Percentiles rank a stretch among this genome's conserved stretches.
Conservation (phyloP, 2,888 invertebrate genomes). For the Rosalia funebris region DNA sequence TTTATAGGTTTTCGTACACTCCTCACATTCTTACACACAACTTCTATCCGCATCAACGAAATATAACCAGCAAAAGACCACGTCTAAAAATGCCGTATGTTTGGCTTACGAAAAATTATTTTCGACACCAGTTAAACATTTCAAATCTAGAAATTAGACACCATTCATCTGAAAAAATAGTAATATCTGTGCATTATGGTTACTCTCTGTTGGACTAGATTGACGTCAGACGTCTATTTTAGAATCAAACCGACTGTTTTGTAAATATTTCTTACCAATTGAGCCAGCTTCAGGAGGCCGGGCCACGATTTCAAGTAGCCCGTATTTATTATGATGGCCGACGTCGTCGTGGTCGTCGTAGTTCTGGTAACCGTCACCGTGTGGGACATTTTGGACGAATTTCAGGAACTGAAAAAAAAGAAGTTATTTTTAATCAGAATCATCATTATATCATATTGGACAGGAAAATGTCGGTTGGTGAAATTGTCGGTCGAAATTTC, state of each 20-base stretch:
- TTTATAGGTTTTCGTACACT: too few relatives aligned
- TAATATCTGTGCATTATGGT: constrained; percentile 7
- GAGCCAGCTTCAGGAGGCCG: constrained; percentile 82
- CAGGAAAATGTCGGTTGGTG: too few relatives aligned
- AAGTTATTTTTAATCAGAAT: background rate
- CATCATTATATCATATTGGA: too few relatives aligned
- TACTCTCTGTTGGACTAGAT: constrained; percentile 4
- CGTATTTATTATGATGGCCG: constrained; percentile 81
- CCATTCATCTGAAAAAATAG: background rate
- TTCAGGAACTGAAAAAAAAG: constrained; percentile 31
- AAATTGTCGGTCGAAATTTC: too few relatives aligned
- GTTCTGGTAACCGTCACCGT: constrained; percentile 87
- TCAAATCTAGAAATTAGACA: too few relatives aligned
- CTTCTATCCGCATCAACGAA: too few relatives aligned
- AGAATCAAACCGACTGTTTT: constrained; percentile 9
- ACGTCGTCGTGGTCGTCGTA: constrained; percentile 80
- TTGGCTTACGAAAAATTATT: too few relatives aligned
- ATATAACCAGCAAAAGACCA: too few relatives aligned
- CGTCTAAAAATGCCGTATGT: too few relatives aligned
- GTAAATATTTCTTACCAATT: constrained; percentile 72
- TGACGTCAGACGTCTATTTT: constrained; percentile 27
- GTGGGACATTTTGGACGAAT: constrained; percentile 79
- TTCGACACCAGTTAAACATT: too few relatives aligned
- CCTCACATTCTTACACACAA: too few relatives aligned
- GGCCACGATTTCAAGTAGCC: constrained; percentile 82